These are phyloP conservation scores for Dasysyrphus tricinctus DNA, from an alignment of 2,888 invertebrate species.

Conservation along the genomic window DNA sequence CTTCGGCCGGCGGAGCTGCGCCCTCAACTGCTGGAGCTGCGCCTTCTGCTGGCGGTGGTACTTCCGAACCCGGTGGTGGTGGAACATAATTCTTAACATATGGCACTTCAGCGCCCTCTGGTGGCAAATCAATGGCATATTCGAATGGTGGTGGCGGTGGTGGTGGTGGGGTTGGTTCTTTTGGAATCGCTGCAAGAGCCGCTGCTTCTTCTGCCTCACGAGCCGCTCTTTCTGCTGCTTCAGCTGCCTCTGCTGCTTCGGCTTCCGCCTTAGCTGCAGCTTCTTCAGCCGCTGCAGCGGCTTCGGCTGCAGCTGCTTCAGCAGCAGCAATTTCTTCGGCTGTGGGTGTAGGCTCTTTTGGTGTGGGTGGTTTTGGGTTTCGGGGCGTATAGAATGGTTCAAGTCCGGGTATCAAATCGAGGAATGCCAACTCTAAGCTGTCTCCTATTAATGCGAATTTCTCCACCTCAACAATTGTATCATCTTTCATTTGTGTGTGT, in stretches of 20 bases:
- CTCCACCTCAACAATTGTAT: conserved; percentile 94
- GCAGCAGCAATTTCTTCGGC: conserved; percentile 82
- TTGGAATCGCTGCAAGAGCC: conserved; percentile 77
- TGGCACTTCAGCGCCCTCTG: conserved; percentile 84
- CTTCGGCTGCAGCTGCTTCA: conserved; percentile 81
- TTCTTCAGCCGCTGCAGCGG: conserved; percentile 78
- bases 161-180: conserved; percentile 82
- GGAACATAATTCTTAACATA: conserved; percentile 83
- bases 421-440: conserved; percentile 96
- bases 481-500: conserved; percentile 85
- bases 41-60: conserved; percentile 78
- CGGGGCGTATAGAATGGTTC: conserved; percentile 84
- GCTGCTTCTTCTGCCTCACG: conserved; percentile 59
- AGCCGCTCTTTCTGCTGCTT: conserved; percentile 76
- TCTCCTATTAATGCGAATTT: conserved; percentile 96
- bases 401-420: conserved; percentile 89
- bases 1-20: conserved; percentile 78
- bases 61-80: conserved; percentile 81
- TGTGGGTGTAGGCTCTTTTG: conserved; percentile 81
- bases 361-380: conserved; percentile 83
- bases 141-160: conserved; percentile 84
- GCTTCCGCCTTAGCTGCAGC: conserved; percentile 76
- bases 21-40: conserved; percentile 79
- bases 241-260: conserved; percentile 79
- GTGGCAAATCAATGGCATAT: conserved; percentile 83